A percentile compares a stretch with the other conserved stretches of the same genome.
phyloP scores from a whole-genome alignment of 2,113 vertebrate species.

The Eulemur macaco region DNA sequence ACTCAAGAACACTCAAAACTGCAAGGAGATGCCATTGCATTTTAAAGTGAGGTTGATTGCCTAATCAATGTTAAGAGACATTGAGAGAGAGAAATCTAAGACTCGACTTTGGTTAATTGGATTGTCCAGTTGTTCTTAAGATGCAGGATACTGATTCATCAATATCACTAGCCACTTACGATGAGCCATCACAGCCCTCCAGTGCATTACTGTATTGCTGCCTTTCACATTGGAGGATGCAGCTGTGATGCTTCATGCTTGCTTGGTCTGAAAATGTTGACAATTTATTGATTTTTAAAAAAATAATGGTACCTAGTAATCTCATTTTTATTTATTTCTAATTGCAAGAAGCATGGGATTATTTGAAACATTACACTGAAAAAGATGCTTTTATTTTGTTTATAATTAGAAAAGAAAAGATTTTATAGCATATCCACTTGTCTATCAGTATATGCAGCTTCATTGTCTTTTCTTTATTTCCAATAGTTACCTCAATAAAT shows the following conservation, averaged over 20 bases:
- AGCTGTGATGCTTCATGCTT: background rate
- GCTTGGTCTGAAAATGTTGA: background rate
- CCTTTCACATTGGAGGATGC: background rate
- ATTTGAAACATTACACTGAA: background rate
- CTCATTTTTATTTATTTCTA: slow-evolving; percentile 18
- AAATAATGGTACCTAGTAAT: background rate
- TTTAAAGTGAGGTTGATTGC: slow-evolving; percentile 41
- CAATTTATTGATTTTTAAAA: background rate
- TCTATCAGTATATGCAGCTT: background rate
- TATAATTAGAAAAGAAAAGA: background rate
- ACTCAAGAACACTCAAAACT: slow-evolving; percentile 15
- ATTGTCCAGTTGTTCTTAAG: background rate
- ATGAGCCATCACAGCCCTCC: background rate
- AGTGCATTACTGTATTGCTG: background rate
- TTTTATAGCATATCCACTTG: background rate
- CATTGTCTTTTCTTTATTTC: slow-evolving; percentile 25
- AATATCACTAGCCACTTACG: background rate
- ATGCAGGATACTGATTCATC: slow-evolving; percentile 5
- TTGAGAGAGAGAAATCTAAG: slow-evolving; percentile 24
- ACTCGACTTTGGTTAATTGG: slow-evolving; percentile 14
- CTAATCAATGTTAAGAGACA: slow-evolving; percentile 51
- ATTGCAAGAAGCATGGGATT: background rate
- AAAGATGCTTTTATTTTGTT: background rate
- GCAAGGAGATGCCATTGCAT: background rate
- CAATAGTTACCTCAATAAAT: slow-evolving; percentile 23